Conservation (phyloP, 2,888 invertebrate species). For the Temnothorax unifasciatus region DNA sequence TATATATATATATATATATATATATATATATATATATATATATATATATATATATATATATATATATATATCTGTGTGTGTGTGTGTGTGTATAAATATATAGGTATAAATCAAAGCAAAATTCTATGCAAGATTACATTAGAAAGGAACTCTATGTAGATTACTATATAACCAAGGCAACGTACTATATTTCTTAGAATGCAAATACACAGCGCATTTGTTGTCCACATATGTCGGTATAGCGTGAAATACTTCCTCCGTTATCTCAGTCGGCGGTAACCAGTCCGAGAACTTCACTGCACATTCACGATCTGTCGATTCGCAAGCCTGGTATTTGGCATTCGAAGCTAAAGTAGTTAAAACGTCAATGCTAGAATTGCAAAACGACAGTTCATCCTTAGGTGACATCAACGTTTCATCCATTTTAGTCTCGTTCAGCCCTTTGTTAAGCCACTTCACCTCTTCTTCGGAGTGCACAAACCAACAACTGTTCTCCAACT, state of each 20-base stretch:
- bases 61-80: no score
- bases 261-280: conserved; percentile 88
- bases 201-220: conserved; percentile 86
- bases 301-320: neutral
- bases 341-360: neutral
- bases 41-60: neutral
- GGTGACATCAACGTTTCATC: neutral
- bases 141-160: neutral
- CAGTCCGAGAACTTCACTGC: conserved; percentile 86
- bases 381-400: neutral
- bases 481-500: conserved; percentile 62
- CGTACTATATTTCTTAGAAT: conserved; percentile 80
- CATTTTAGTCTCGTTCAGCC: neutral
- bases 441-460: conserved; percentile 57
- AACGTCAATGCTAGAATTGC: neutral
- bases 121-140: neutral
- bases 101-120: neutral
- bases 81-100: neutral
- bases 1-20: no score
- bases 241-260: conserved; percentile 88
- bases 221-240: conserved; percentile 89
- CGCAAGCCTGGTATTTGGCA: neutral
- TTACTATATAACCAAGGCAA: conserved; percentile 28
- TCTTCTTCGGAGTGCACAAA: conserved; percentile 7
- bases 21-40: no score